A percentile compares a stretch with the other conserved stretches of the same genome.
These are phyloP conservation scores for Tigriopus californicus DNA, from an alignment of 2,888 invertebrate species.

Conservation along the genomic window DNA sequence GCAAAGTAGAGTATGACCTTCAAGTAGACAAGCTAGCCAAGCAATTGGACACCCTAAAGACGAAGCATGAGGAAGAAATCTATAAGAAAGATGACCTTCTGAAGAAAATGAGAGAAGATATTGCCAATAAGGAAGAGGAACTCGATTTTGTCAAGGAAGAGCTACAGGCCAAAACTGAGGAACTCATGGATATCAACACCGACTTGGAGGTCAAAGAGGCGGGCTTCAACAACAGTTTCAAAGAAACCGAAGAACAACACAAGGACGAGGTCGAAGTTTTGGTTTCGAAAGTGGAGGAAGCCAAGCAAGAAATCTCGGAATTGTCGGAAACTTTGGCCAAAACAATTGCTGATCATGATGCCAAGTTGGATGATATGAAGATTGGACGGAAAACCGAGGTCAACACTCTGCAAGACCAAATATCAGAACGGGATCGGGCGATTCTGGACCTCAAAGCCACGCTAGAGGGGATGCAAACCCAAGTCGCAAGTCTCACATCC, in stretches of 20 bases:
- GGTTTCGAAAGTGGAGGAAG: conserved; percentile 8
- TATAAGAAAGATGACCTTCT: conserved; percentile 19
- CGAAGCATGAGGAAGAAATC: conserved; percentile 17
- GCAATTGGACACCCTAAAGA: conserved; percentile 15
- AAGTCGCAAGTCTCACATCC: not conserved
- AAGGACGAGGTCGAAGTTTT: conserved; percentile 10
- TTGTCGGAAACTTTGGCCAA: conserved; percentile 9
- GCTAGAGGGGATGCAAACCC: not conserved
- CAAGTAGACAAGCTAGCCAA: conserved; percentile 27
- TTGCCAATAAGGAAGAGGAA: conserved; percentile 17
- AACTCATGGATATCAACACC: conserved; percentile 4
- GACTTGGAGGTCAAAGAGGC: conserved; percentile 16
- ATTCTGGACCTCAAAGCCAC: conserved; percentile 9
- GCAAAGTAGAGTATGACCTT: conserved; percentile 29
- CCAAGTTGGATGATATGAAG: conserved; percentile 12
- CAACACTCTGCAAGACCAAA: conserved; percentile 5
- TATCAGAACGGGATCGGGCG: conserved; percentile 3
- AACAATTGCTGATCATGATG: not conserved
- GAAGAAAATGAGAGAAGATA: conserved; percentile 18
- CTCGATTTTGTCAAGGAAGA: conserved; percentile 21
- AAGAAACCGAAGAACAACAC: conserved; percentile 7
- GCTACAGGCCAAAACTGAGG: conserved; percentile 19
- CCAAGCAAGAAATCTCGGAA: conserved; percentile 7
- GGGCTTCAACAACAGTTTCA: conserved; percentile 2
- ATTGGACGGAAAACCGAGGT: conserved; percentile 7